A percentile compares a stretch with the other conserved stretches of the same genome.
Conservation (phyloP, 1,140 invertebrate genomes). For the Euura saliciscinereae region DNA sequence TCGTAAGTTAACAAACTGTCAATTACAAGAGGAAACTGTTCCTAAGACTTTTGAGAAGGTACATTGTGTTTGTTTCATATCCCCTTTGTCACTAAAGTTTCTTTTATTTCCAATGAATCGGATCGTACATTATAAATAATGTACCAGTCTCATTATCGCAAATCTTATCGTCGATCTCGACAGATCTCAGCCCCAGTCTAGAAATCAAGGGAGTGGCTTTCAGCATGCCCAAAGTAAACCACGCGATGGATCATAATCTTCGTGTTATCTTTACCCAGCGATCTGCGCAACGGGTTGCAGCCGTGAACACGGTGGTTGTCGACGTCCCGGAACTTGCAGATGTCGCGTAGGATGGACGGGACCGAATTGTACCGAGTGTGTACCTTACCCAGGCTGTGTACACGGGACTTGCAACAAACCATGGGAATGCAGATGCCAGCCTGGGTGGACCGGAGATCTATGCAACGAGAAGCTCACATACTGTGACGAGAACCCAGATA, state of each 20-base stretch:
- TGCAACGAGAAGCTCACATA: conserved; percentile 85
- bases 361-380: conserved; percentile 79
- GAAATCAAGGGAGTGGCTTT: no score
- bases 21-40: no score
- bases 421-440: conserved; percentile 87
- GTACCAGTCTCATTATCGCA: no score
- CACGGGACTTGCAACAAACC: conserved; percentile 83
- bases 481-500: conserved; percentile 73
- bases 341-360: conserved; percentile 90
- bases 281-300: conserved; percentile 84
- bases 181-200: neutral
- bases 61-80: no score
- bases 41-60: no score
- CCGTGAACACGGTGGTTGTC: conserved; percentile 82
- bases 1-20: no score
- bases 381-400: conserved; percentile 83
- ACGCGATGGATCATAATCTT: no score
- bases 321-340: conserved; percentile 76
- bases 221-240: no score
- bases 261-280: conserved; percentile 59
- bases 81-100: no score
- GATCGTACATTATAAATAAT: no score
- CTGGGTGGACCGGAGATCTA: conserved; percentile 87
- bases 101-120: no score
- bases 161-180: neutral